Evolutionary conservation across 2,113 vertebrate genomes (phyloP).

Genomic region (Oncorhynchus gorbuscha): DNA sequence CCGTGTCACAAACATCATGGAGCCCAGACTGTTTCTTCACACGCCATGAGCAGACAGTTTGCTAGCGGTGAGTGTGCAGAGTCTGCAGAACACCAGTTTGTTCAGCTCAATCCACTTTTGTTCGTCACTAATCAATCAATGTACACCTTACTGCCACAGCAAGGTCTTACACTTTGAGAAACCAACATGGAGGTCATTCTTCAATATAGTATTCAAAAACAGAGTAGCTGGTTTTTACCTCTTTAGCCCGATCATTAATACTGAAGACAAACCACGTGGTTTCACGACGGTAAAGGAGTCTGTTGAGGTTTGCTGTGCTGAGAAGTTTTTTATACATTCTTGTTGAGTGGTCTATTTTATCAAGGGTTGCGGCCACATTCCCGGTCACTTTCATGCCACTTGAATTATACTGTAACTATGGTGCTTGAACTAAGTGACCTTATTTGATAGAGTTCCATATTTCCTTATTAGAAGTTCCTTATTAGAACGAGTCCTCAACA

Average conservation of each 20-base stretch:
- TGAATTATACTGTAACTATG: too few relatives aligned
- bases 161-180: background rate
- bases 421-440: too few relatives aligned
- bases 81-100: background rate
- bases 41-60: background rate
- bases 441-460: too few relatives aligned
- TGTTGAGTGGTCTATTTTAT: too few relatives aligned
- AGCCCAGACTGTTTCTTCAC: background rate
- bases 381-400: too few relatives aligned
- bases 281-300: background rate
- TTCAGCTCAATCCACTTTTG: background rate
- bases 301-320: background rate
- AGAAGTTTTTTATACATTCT: too few relatives aligned
- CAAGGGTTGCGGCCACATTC: too few relatives aligned
- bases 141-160: background rate
- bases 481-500: too few relatives aligned
- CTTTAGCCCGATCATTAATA: background rate
- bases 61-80: background rate
- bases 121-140: slow-evolving; percentile 8
- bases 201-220: background rate
- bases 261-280: background rate
- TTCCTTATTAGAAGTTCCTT: too few relatives aligned
- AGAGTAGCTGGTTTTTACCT: background rate
- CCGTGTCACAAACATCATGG: background rate
- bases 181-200: background rate